Base-by-base conservation (phyloP, 2,113 vertebrate species). In the Coturnix japonica region DNA sequence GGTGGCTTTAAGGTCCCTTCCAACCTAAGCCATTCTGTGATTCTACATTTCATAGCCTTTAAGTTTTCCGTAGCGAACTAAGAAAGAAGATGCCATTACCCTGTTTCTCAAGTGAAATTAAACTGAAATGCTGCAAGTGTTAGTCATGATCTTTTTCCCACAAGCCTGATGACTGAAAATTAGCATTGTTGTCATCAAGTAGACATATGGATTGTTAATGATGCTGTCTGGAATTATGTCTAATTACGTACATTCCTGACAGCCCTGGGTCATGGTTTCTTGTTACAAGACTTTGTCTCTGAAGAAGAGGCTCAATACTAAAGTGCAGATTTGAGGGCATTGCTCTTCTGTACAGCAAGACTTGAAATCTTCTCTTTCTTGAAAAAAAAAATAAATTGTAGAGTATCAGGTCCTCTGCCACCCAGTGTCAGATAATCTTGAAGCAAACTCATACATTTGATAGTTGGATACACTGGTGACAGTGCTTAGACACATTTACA, bases 301-400 rank as follows among this genome's bases (percentile, higher is more conserved):
- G 31, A 7, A 19, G 31, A 84, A 54, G 31, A 44, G 72, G 19
- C 18, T 1, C 6, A 56, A 35, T 41, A 30, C 35, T 77, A 22
- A 59, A 71, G 26, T 5, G 18, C 31, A 81, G 60, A 80, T 90
- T 79, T 53, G 69, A 90, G 47, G 21, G 76, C 28, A 83, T 31
- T 20, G 39, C 31, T 85, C 30, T 76, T 82, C 44, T 87, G 67
- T 89, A 43, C 72, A 70, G 56, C 71, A 82, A 92, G 85, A 21
- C 82, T 86, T 66, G 69, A 85, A 84, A 91, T 72, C 44, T 88
- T n/a, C 91, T 94, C 85, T 77, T 85, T 77, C 87, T 93, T 94
- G 80, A 91, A 91, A 83, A 91, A 91, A 79, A 53, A 37, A 37
- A 37, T n/a, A 37, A 37, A 93, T 86, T 53, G 77, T 64, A 53